Conservation (phyloP, 2,113 vertebrate genomes). For the Peromyscus maniculatus region DNA sequence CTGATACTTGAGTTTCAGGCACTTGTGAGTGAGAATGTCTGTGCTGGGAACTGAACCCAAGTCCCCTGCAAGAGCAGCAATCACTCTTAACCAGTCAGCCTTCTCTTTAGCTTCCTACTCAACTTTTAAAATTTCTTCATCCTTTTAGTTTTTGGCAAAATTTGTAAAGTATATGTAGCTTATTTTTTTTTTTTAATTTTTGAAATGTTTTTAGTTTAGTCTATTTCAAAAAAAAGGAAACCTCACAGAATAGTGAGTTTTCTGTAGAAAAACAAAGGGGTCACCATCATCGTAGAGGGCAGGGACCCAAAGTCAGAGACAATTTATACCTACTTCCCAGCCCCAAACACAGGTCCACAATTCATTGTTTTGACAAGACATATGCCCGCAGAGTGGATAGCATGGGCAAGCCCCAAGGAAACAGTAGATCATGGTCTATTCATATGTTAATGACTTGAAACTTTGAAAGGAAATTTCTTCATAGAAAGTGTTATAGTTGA, state of each 20-base stretch:
- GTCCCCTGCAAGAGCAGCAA: not conserved
- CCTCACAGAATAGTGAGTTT: conserved; percentile 63
- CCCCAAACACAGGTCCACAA: not conserved
- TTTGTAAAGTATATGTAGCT: conserved; percentile 45
- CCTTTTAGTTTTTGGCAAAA: conserved; percentile 55
- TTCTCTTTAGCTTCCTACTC: not conserved
- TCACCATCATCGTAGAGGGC: conserved; percentile 64
- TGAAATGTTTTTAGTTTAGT: not conserved
- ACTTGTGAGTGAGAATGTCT: not conserved
- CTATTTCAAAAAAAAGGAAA: conserved; percentile 70
- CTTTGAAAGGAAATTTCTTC: not conserved
- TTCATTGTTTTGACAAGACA: conserved; percentile 43
- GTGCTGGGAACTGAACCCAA: not conserved
- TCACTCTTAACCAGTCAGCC: not conserved
- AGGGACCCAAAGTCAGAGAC: conserved; percentile 66
- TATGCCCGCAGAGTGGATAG: not conserved
- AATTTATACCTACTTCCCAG: conserved; percentile 20
- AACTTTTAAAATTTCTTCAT: conserved; percentile 45
- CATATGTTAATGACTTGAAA: conserved; percentile 39
- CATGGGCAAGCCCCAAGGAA: not conserved
- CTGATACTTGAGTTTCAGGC: not conserved
- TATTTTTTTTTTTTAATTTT: not conserved
- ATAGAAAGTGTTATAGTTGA: not conserved
- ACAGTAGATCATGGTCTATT: not conserved
- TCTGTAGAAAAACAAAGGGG: conserved; percentile 74